Evolutionary conservation across 1,140 invertebrate genomes (phyloP).

Genomic region (Paraescarpia echinospica): DNA sequence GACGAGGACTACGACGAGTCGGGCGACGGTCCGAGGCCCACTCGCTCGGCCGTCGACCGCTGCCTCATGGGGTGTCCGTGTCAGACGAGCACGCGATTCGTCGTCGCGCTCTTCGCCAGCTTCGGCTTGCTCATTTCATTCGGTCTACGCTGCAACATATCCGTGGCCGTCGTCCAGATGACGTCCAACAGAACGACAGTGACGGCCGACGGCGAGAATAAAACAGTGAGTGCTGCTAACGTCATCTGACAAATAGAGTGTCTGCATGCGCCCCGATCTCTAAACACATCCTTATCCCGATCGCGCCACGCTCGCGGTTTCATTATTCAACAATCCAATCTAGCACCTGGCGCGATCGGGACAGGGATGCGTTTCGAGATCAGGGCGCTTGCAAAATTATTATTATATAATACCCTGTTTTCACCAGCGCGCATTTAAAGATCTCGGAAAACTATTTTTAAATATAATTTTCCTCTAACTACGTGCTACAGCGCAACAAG

Average conservation of each 20-base stretch:
- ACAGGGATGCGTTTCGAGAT: too few species aligned
- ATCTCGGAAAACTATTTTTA: too few species aligned
- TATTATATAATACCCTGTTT: too few species aligned
- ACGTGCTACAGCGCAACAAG: too few species aligned
- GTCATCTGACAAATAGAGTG: too few species aligned
- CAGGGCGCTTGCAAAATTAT: too few species aligned
- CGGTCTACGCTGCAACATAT: slow-evolving; percentile 78
- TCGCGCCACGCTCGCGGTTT: too few species aligned
- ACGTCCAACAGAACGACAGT: slow-evolving; percentile 57
- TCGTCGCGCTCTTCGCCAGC: slow-evolving; percentile 52
- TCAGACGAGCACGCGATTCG: slow-evolving; percentile 40
- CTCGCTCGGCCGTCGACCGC: slow-evolving; percentile 22
- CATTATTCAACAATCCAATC: too few species aligned
- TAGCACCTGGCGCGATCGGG: too few species aligned
- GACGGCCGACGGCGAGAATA: neutral
- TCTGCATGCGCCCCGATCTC: too few species aligned
- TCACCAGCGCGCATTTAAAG: neutral
- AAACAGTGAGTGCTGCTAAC: neutral
- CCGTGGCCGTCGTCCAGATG: slow-evolving; percentile 86
- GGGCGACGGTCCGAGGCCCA: slow-evolving; percentile 20
- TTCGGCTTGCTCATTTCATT: slow-evolving; percentile 59
- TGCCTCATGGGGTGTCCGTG: slow-evolving; percentile 16
- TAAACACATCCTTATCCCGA: too few species aligned
- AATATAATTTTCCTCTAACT: too few species aligned
- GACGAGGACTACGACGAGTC: slow-evolving; percentile 53